These are phyloP conservation scores for Alca torda DNA, from an alignment of 2,797 vertebrate species.

Conservation along the genomic window DNA sequence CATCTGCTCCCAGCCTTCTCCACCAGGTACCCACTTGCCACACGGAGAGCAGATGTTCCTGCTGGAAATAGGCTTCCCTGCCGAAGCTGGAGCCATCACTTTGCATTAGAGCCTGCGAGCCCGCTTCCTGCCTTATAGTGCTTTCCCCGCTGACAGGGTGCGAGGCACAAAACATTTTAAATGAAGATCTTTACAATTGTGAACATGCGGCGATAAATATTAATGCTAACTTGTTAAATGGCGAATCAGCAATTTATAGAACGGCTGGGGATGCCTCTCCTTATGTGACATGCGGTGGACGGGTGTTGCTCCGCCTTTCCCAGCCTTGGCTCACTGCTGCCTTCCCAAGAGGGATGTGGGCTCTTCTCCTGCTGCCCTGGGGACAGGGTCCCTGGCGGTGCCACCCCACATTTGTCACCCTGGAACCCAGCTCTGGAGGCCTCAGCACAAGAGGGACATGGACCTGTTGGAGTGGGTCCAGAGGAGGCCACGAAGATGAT, in stretches of 20 bases:
- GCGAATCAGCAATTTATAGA: constrained; percentile 40
- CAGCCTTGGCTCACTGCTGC: neutral
- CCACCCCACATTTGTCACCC: accelerated
- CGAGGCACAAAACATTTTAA: constrained; percentile 74
- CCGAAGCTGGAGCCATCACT: constrained; percentile 69
- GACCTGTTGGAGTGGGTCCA: too few relatives aligned
- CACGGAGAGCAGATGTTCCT: constrained; percentile 71
- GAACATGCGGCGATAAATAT: constrained; percentile 72
- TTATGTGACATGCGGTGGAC: neutral
- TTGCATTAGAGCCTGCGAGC: constrained; percentile 71
- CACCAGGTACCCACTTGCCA: neutral
- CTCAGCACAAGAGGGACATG: too few relatives aligned
- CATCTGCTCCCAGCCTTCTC: constrained; percentile 59
- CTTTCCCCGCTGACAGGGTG: constrained; percentile 68
- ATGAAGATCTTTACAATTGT: constrained; percentile 67
- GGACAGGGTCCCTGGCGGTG: accelerated
- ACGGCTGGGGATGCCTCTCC: constrained; percentile 56
- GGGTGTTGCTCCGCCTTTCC: neutral
- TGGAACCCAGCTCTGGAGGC: too few relatives aligned
- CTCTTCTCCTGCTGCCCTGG: neutral
- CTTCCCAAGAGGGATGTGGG: neutral
- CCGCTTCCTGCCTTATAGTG: constrained; percentile 68
- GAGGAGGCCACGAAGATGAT: too few relatives aligned
- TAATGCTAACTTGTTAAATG: constrained; percentile 63
- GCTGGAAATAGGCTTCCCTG: constrained; percentile 71